Evolutionary conservation across 2,113 vertebrate genomes (phyloP).

Genomic region (Junco hyemalis): DNA sequence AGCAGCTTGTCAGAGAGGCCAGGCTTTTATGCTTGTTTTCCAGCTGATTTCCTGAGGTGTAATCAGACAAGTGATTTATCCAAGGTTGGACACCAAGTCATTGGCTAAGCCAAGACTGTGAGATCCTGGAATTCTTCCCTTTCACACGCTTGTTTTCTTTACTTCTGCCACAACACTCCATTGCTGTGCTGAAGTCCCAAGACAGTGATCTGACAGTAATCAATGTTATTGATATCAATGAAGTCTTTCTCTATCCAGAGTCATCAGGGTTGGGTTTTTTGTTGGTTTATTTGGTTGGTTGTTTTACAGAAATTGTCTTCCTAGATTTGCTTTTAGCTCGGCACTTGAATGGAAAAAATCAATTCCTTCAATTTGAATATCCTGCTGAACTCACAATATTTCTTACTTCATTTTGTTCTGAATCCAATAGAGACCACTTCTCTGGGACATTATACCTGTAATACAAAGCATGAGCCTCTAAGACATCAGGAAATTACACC

Average conservation of each 20-base stretch:
- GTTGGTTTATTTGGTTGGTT: not conserved
- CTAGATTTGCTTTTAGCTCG: not conserved
- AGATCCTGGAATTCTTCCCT: not conserved
- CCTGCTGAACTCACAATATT: not conserved
- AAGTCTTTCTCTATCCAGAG: not conserved
- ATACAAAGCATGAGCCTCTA: not conserved
- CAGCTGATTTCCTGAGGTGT: not conserved
- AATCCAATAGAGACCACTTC: not conserved
- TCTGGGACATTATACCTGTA: not conserved
- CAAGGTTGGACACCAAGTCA: not conserved
- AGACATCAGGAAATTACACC: not conserved
- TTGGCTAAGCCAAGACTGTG: not conserved
- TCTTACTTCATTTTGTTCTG: slow-evolving; percentile 1
- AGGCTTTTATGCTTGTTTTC: not conserved
- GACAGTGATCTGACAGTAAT: not conserved
- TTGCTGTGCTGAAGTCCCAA: not conserved
- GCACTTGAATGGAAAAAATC: slow-evolving; percentile 7
- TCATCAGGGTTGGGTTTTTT: not conserved
- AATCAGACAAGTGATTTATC: not conserved
- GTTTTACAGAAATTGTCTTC: not conserved
- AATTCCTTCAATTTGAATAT: slow-evolving; percentile 48
- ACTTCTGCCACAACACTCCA: not conserved
- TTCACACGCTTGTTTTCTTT: not conserved
- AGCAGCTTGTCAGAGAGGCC: not conserved
- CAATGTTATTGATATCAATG: not conserved